Evolutionary conservation across 2,113 vertebrate genomes (phyloP).

Genomic region (Rynchops niger): DNA sequence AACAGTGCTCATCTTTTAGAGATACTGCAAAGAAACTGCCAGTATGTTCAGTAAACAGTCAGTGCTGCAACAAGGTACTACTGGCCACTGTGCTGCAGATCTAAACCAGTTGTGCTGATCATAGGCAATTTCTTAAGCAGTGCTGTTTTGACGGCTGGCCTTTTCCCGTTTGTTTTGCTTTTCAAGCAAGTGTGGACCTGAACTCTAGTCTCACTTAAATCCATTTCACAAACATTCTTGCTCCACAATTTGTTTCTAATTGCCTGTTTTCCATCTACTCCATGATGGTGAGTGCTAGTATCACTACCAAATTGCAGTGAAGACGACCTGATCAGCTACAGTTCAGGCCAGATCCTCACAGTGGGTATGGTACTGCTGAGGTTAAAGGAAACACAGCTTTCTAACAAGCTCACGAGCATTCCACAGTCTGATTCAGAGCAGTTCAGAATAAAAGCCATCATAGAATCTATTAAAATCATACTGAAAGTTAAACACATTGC

Average conservation of each 20-base stretch:
- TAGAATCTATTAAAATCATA: not conserved
- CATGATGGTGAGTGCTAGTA: not conserved
- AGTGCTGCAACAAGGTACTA: not conserved
- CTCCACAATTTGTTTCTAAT: not conserved
- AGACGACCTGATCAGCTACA: not conserved
- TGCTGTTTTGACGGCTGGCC: not conserved
- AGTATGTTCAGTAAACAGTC: not conserved
- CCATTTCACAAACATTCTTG: not conserved
- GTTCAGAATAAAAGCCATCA: not conserved
- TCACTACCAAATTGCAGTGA: too few species aligned
- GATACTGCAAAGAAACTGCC: not conserved
- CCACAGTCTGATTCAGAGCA: not conserved
- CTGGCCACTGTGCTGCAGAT: not conserved
- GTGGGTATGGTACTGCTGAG: not conserved
- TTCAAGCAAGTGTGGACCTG: not conserved
- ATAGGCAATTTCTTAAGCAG: too few species aligned
- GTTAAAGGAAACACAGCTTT: not conserved
- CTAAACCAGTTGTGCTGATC: not conserved
- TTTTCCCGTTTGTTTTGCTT: not conserved
- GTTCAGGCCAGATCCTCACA: not conserved
- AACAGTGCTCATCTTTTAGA: not conserved
- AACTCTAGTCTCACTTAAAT: not conserved
- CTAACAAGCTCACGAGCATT: not conserved
- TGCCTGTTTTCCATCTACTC: not conserved
- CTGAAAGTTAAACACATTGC: not conserved